Percentiles rank a stretch among this genome's conserved stretches.
These are phyloP conservation scores for Mycalesis mineus DNA, from an alignment of 2,888 invertebrate species.

Conservation along the genomic window DNA sequence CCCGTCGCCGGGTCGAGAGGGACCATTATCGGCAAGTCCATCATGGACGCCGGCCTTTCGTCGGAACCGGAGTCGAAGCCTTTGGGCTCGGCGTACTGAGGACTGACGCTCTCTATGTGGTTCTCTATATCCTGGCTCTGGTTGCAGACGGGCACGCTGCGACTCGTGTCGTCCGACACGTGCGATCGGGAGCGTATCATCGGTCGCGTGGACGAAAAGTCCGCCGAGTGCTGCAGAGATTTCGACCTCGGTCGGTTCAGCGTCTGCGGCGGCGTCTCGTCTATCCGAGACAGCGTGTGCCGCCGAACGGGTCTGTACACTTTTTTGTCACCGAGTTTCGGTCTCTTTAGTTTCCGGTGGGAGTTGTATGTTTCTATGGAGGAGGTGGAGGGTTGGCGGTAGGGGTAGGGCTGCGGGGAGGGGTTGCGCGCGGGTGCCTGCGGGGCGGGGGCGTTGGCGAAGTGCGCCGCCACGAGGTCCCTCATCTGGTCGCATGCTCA, in stretches of 20 bases:
- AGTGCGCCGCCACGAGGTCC: constrained; percentile 69
- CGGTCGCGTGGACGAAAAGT: constrained; percentile 60
- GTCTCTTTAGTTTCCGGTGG: constrained; percentile 56
- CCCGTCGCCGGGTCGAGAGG: constrained; percentile 59
- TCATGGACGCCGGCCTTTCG: constrained; percentile 58
- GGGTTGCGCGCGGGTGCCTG: constrained; percentile 70
- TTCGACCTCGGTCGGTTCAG: constrained; percentile 45
- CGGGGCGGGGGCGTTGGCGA: constrained; percentile 67
- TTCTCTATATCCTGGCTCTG: constrained; percentile 57
- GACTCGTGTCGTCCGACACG: constrained; percentile 67
- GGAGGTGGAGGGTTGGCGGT: constrained; percentile 37
- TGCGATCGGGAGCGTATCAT: constrained; percentile 63
- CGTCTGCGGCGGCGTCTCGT: constrained; percentile 53
- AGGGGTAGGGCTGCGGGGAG: constrained; percentile 49
- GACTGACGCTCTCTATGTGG: constrained; percentile 53
- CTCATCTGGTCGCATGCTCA: constrained; percentile 80
- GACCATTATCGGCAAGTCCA: constrained; percentile 61
- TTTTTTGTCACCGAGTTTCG: constrained; percentile 55
- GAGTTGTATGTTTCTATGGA: constrained; percentile 66
- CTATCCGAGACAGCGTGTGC: constrained; percentile 66
- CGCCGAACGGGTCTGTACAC: constrained; percentile 61
- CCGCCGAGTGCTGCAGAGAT: constrained; percentile 58
- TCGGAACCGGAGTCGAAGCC: constrained; percentile 51
- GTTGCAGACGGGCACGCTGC: constrained; percentile 69
- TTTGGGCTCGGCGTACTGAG: constrained; percentile 66